Conservation (phyloP, 2,888 invertebrate genomes). For the Cosmorhoe ocellata region DNA sequence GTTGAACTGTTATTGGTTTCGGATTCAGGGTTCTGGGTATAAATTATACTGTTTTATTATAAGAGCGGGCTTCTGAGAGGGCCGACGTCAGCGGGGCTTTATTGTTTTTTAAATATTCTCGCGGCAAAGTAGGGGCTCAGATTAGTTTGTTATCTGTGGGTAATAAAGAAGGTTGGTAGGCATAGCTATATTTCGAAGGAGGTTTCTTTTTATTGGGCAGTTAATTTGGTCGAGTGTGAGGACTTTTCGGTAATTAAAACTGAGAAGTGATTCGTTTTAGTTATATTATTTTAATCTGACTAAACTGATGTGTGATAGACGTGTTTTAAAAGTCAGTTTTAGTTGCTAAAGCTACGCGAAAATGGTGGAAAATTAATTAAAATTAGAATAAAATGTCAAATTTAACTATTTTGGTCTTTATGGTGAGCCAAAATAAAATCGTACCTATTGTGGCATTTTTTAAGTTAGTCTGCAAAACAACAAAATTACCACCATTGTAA, state of each 20-base stretch:
- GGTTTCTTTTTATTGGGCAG: constrained; percentile 23
- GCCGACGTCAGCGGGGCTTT: constrained; percentile 57
- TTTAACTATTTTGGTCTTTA: too few relatives aligned
- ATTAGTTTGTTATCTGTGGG: constrained; percentile 73
- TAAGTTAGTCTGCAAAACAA: too few relatives aligned
- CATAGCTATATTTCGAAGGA: constrained; percentile 40
- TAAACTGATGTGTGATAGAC: too few relatives aligned
- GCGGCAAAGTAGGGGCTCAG: constrained; percentile 44
- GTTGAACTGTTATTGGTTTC: constrained; percentile 60
- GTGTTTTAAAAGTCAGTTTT: too few relatives aligned
- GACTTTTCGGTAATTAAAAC: constrained; percentile 9
- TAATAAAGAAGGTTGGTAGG: constrained; percentile 68
- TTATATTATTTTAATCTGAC: neutral
- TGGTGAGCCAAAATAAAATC: too few relatives aligned
- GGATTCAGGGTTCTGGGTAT: constrained; percentile 47
- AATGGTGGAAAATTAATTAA: too few relatives aligned
- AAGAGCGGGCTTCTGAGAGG: constrained; percentile 57
- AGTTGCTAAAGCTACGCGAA: too few relatives aligned
- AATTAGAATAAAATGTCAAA: too few relatives aligned
- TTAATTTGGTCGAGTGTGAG: constrained; percentile 19
- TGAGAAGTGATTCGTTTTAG: constrained; percentile 1
- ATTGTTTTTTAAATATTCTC: constrained; percentile 75
- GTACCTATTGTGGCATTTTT: too few relatives aligned
- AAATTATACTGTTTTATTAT: constrained; percentile 72
- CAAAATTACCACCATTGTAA: too few relatives aligned